Base-by-base conservation (phyloP, 2,888 invertebrate genomes). In the Melanophora roralis region DNA sequence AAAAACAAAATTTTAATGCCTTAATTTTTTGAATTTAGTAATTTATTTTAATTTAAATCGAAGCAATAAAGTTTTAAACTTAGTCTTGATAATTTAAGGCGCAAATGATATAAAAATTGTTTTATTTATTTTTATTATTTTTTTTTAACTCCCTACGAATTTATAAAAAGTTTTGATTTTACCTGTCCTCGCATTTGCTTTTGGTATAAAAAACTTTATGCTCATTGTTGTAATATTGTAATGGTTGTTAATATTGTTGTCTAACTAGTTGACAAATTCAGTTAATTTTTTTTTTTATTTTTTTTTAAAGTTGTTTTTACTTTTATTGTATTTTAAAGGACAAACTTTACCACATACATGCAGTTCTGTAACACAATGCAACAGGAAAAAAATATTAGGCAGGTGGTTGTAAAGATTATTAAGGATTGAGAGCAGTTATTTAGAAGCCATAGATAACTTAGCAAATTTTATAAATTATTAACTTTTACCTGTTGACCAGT, bases 221-320 rank as follows among this genome's bases (percentile, higher is more conserved):
- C 21, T 43, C 40, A 51, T 71, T 51, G 49, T 51, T 51, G 59
- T 53, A 62, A 45, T 60, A 51, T 71, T 51, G 49, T 51, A 60
- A 69, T 53, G 55, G 53, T 60, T 76, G 51, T 62, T 78, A 78
- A 74, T 62, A 49, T 68, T 71, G 59, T 75, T 78, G 40, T 64
- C 53, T 51, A 64, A 74, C 78, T 74, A 64, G 78, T 64, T 78
- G 65, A 74, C 36, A 69, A 74, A 74, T 69, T 74, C 53, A 65
- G 53, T 34, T 43, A n/a, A n/a, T n/a, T 7, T 72, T 72, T n/a
- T 59, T 38, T 49, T 49, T 7, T 59, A 1, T 14, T 78, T 49
- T 16, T 21, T 67, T 55, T 16, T 55, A 55, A 14, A 11, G 23
- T 14, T 27, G 16, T 2, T 47, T 43, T 27, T 59, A 11, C 16